Evolutionary conservation across 2,888 invertebrate species (phyloP).

Genomic region (Melangyna quadrimaculata): DNA sequence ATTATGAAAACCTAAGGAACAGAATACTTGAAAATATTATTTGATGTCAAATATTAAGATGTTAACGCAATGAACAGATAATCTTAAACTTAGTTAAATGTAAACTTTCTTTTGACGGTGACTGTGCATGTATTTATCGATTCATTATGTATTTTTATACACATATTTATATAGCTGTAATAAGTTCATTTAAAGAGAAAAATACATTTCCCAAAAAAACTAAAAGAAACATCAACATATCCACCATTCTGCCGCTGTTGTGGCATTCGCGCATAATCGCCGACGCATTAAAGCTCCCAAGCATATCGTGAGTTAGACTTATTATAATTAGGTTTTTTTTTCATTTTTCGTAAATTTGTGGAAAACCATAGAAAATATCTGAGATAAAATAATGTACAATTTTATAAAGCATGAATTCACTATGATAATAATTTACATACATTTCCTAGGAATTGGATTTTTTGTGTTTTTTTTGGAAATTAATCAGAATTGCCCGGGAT

Average conservation of each 20-base stretch:
- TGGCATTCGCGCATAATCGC: slow-evolving; percentile 53
- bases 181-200: neutral
- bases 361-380: neutral
- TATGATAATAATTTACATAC: no score
- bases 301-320: slow-evolving; percentile 23
- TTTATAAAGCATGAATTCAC: no score
- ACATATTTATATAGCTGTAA: no score
- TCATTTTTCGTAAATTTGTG: neutral
- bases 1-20: no score
- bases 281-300: slow-evolving; percentile 38
- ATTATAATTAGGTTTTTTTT: slow-evolving; percentile 13
- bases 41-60: no score
- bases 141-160: no score
- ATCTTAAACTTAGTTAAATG: no score
- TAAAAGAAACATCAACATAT: slow-evolving; percentile 13
- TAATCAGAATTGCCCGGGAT: no score
- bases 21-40: no score
- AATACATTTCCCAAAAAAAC: neutral
- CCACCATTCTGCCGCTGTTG: slow-evolving; percentile 50
- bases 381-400: neutral
- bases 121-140: neutral
- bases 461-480: no score
- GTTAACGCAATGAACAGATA: no score
- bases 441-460: no score
- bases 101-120: neutral